Percentiles rank a stretch among this genome's conserved stretches.
Conservation (phyloP, 1,140 invertebrate species). For the Saccostrea cuccullata region DNA sequence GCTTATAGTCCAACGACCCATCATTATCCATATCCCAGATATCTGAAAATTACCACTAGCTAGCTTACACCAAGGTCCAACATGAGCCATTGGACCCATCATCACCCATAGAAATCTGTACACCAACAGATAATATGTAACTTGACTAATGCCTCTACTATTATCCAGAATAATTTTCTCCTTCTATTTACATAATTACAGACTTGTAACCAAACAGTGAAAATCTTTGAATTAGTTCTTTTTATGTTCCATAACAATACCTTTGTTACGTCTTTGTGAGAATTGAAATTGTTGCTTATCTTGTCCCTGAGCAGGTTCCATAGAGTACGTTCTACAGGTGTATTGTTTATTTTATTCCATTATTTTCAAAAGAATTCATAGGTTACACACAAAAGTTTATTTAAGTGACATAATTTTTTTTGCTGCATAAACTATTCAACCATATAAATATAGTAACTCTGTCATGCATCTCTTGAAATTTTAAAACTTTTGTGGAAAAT, state of each 20-base stretch:
- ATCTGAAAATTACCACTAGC: neutral
- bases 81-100: neutral
- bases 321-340: neutral
- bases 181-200: conserved; percentile 12
- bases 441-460: neutral
- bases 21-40: neutral
- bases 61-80: neutral
- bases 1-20: neutral
- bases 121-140: neutral
- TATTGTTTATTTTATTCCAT: neutral
- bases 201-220: neutral
- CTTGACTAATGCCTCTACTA: neutral
- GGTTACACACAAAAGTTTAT: neutral
- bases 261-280: neutral
- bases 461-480: neutral
- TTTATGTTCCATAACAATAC: neutral
- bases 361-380: neutral
- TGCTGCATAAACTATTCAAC: neutral
- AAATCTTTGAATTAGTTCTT: neutral
- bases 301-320: neutral
- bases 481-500: neutral
- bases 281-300: neutral
- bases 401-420: neutral
- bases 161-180: conserved; percentile 1
- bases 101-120: conserved; percentile 4